A percentile compares a stretch with the other conserved stretches of the same genome.
Evolutionary conservation across 2,113 vertebrate genomes (phyloP).

Genomic region (Phylloscopus trochiloides): DNA sequence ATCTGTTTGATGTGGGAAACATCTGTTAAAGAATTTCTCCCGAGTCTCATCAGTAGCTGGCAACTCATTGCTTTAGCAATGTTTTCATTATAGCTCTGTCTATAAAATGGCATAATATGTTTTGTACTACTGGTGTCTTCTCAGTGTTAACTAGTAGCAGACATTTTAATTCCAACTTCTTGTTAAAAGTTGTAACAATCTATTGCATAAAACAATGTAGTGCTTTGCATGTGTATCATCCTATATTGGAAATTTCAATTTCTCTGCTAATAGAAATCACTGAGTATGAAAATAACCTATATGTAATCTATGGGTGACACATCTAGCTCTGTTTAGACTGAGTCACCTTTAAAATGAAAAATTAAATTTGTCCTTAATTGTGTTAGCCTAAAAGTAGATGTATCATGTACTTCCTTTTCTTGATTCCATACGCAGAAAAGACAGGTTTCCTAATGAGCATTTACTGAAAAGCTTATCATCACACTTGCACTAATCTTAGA

Average conservation of each 20-base stretch:
- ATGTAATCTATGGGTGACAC: neutral
- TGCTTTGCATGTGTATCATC: neutral
- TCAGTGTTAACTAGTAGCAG: conserved; percentile 4
- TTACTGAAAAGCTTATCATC: neutral
- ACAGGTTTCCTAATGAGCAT: neutral
- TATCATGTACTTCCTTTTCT: neutral
- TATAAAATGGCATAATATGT: neutral
- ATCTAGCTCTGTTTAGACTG: neutral
- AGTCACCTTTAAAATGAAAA: neutral
- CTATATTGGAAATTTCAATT: neutral
- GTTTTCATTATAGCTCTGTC: conserved; percentile 56
- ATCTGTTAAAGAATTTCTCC: conserved; percentile 73
- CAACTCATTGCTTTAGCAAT: conserved; percentile 44
- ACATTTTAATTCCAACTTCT: neutral
- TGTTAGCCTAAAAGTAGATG: neutral
- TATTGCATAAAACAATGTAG: neutral
- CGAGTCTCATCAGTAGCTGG: conserved; percentile 61
- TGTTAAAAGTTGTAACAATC: neutral
- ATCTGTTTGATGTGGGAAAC: conserved; percentile 70
- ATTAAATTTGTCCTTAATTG: neutral
- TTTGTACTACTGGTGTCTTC: conserved; percentile 28
- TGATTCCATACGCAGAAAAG: neutral
- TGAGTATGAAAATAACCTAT: neutral
- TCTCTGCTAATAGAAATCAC: neutral
- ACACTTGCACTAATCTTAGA: neutral